phyloP scores from a whole-genome alignment of 2,113 vertebrate species.

The Alligator mississippiensis region DNA sequence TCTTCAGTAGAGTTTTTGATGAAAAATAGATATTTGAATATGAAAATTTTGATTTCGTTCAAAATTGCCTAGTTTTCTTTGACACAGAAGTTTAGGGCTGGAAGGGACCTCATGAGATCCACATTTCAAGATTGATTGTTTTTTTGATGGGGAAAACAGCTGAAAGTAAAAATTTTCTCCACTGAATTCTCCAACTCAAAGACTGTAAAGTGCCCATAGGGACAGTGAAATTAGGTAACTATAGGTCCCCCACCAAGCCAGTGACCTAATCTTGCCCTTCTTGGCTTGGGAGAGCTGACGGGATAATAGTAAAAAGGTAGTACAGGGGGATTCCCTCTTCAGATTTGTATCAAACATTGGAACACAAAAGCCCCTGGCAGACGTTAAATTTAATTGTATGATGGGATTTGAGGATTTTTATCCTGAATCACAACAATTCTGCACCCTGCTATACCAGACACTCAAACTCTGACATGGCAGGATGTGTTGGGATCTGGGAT shows the following conservation, averaged over 20 bases:
- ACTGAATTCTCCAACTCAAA: background rate
- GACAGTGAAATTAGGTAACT: background rate
- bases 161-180: background rate
- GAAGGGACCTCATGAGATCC: no score
- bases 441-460: no score
- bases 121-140: no score
- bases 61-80: no score
- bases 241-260: background rate
- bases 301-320: background rate
- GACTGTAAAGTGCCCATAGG: background rate
- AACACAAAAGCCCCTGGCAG: background rate
- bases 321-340: accelerated
- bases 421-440: no score
- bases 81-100: background rate
- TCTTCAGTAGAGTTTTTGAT: background rate
- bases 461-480: no score
- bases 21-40: background rate
- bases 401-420: no score
- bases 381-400: background rate
- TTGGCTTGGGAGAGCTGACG: background rate
- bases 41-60: no score
- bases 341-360: background rate
- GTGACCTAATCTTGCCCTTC: background rate
- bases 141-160: no score
- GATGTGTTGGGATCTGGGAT: no score